A percentile compares a stretch with the other conserved stretches of the same genome.
These are phyloP conservation scores for Notodonta dromedarius DNA, from an alignment of 2,888 invertebrate genomes.

Conservation along the genomic window DNA sequence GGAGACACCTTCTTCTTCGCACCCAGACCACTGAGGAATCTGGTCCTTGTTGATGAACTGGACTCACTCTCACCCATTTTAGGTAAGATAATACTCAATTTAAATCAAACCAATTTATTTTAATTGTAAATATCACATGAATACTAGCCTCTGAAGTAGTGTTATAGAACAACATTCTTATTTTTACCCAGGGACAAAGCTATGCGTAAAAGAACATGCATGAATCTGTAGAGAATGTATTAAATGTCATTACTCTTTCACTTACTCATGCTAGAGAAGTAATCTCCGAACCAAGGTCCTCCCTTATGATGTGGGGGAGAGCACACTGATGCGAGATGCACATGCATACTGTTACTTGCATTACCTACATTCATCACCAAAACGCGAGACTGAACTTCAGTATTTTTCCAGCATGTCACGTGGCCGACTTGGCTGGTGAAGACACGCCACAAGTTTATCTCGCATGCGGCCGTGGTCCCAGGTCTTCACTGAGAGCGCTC, in stretches of 20 bases:
- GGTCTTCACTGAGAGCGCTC: constrained; percentile 96
- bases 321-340: constrained; percentile 86
- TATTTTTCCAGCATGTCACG: constrained; percentile 87
- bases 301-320: constrained; percentile 75
- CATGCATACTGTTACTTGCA: constrained; percentile 39
- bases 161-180: no score
- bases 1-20: constrained; percentile 99
- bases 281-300: constrained; percentile 87
- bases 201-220: constrained; percentile 25
- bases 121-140: no score
- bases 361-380: not conserved
- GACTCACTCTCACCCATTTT: constrained; percentile 95
- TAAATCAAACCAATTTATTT: no score
- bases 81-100: constrained; percentile 4
- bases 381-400: not conserved
- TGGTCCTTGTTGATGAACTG: constrained; percentile 97
- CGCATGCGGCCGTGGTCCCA: constrained; percentile 97
- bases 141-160: no score
- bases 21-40: constrained; percentile 94
- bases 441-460: constrained; percentile 99
- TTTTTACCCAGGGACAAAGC: no score
- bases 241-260: constrained; percentile 57
- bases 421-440: constrained; percentile 98
- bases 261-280: constrained; percentile 69
- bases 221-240: constrained; percentile 28